These are phyloP conservation scores for Eledone cirrhosa DNA, from an alignment of 2,888 invertebrate genomes.

Conservation along the genomic window DNA sequence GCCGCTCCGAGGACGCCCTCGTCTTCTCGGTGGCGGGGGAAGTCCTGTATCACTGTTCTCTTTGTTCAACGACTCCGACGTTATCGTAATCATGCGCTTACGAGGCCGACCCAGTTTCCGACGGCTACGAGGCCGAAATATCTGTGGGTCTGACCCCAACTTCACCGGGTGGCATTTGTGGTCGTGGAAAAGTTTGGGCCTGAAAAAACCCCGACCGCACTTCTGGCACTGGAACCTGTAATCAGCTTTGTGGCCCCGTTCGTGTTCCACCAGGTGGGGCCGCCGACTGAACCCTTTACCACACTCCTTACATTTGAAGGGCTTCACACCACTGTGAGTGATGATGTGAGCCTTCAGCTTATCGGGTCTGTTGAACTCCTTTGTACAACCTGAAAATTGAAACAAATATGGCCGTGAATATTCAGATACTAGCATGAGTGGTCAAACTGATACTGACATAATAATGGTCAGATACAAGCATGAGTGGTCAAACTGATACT, in stretches of 20 bases:
- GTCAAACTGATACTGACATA: background rate
- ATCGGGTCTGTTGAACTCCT: constrained; percentile 74
- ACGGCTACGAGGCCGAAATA: constrained; percentile 48
- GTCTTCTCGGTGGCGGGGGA: background rate
- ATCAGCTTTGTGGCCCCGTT: constrained; percentile 60
- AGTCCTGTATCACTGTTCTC: background rate
- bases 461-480: background rate
- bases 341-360: constrained; percentile 74
- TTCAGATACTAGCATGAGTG: background rate
- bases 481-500: no score
- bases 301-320: constrained; percentile 65
- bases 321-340: constrained; percentile 70
- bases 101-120: constrained; percentile 56
- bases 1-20: constrained; percentile 1
- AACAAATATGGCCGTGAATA: background rate
- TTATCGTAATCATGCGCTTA: constrained; percentile 44
- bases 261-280: constrained; percentile 64
- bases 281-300: constrained; percentile 63
- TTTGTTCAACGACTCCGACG: constrained; percentile 30
- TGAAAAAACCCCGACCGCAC: constrained; percentile 60
- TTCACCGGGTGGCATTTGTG: constrained; percentile 57
- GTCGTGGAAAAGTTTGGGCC: constrained; percentile 56
- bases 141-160: constrained; percentile 42
- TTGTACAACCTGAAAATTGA: constrained; percentile 70
- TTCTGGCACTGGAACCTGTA: constrained; percentile 58